Conservation (phyloP, 2,113 vertebrate species). For the Theristicus caerulescens region DNA sequence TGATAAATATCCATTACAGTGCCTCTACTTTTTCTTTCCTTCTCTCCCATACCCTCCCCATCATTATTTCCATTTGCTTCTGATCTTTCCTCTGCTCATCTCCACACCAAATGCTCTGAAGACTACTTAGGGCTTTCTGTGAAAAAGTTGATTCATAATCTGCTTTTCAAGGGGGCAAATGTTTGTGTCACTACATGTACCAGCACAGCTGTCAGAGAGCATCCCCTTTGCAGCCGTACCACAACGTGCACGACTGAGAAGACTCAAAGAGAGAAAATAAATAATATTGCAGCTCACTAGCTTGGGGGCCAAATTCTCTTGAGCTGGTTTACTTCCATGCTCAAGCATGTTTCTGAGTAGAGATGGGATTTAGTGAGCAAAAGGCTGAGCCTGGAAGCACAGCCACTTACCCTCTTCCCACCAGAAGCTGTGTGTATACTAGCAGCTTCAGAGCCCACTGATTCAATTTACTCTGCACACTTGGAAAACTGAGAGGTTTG, state of each 20-base stretch:
- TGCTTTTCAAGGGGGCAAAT: background rate
- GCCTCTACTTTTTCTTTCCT: background rate
- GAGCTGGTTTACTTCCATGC: background rate
- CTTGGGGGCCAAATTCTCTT: background rate
- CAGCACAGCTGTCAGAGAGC: background rate
- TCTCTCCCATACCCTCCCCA: background rate
- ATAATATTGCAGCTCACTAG: background rate
- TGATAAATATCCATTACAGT: background rate
- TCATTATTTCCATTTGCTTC: background rate
- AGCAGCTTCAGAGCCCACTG: background rate
- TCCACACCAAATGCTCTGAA: background rate
- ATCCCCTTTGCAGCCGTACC: background rate
- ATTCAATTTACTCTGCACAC: background rate
- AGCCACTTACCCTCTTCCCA: accelerated
- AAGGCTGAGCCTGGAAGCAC: background rate
- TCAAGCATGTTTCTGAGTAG: background rate
- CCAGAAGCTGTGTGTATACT: background rate
- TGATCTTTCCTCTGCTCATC: background rate
- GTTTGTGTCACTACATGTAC: background rate
- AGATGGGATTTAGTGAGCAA: background rate
- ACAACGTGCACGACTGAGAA: accelerated
- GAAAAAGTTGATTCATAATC: background rate
- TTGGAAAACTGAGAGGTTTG: background rate
- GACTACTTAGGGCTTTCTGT: background rate
- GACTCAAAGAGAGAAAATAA: background rate